phyloP scores from a whole-genome alignment of 1,140 invertebrate genomes.

The Eueides isabella region DNA sequence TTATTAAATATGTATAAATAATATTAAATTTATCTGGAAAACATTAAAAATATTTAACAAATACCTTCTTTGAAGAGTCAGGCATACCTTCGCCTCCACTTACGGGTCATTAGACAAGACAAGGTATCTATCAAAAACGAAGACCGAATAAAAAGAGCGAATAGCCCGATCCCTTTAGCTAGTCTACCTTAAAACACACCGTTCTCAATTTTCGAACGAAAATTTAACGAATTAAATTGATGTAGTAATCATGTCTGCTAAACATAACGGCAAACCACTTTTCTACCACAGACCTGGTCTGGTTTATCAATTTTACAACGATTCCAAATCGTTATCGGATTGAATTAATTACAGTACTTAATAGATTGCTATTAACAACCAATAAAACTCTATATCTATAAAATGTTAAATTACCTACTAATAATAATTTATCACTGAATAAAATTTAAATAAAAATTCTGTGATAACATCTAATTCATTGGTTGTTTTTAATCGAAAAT shows the following conservation, averaged over 20 bases:
- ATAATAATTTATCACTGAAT: conserved; percentile 15
- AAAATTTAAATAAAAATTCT: conserved; percentile 8
- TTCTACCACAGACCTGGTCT: not conserved
- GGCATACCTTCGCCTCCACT: no score
- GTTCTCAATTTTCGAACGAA: no score
- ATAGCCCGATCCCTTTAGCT: no score
- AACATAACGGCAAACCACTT: conserved; percentile 7
- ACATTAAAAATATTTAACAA: no score
- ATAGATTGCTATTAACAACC: conserved; percentile 14
- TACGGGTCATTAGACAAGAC: no score
- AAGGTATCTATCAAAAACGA: no score
- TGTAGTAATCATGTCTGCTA: not conserved
- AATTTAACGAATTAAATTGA: conserved; percentile 1
- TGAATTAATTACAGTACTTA: conserved; percentile 10
- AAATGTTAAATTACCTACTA: conserved; percentile 4
- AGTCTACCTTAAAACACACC: no score
- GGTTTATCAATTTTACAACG: conserved; percentile 7
- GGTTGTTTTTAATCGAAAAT: conserved; percentile 3
- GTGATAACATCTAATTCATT: not conserved
- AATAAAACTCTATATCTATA: conserved; percentile 12
- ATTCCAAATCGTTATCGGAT: conserved; percentile 6
- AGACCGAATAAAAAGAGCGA: no score
- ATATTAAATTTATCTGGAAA: no score
- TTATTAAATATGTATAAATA: no score
- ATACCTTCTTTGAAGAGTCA: no score